These are phyloP conservation scores for Tupaia chinensis DNA, from an alignment of 2,113 vertebrate genomes.

Conservation along the genomic window DNA sequence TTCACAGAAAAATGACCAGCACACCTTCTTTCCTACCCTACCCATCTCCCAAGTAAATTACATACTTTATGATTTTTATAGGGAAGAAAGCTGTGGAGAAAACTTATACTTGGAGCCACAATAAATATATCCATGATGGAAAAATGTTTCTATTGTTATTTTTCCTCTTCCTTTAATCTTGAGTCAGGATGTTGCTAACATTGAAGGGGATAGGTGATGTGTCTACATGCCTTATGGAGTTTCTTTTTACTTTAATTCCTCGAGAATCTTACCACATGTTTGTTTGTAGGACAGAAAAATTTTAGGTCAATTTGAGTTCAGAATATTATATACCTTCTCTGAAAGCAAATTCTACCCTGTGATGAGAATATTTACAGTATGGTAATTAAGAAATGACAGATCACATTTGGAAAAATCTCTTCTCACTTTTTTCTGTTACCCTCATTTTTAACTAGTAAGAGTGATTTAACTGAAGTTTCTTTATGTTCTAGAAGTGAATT, in stretches of 20 bases:
- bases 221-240: neutral
- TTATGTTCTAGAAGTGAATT: conserved; percentile 15
- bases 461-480: neutral
- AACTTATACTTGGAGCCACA: neutral
- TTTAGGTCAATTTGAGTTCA: conserved; percentile 67
- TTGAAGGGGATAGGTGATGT: neutral
- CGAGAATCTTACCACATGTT: conserved; percentile 46
- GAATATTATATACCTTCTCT: conserved; percentile 46
- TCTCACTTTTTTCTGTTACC: conserved; percentile 12
- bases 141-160: neutral
- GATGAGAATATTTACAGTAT: conserved; percentile 12
- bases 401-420: neutral
- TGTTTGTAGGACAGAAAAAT: conserved; percentile 58
- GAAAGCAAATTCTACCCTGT: conserved; percentile 63
- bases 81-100: neutral
- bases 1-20: neutral
- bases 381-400: conserved; percentile 63
- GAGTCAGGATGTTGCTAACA: neutral
- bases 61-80: conserved; percentile 19
- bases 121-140: neutral
- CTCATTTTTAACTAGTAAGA: conserved; percentile 44
- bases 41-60: neutral
- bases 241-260: conserved; percentile 9
- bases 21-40: neutral
- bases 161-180: neutral